Conservation (phyloP, 2,797 vertebrate genomes). For the Oreochromis mossambicus region DNA sequence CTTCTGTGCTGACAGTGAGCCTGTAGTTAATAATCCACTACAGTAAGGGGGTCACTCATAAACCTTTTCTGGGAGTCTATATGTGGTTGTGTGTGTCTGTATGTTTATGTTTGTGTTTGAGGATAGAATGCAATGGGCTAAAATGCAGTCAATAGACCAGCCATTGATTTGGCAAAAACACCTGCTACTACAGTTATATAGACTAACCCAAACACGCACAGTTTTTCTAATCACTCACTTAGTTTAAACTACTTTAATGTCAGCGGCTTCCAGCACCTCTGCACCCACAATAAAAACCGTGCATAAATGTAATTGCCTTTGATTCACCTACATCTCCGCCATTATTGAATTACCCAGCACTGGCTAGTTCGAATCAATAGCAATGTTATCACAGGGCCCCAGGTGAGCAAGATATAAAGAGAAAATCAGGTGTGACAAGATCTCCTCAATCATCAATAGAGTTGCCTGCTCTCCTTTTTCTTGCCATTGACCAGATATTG, state of each 20-base stretch:
- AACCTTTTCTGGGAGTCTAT: background rate
- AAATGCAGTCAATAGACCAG: background rate
- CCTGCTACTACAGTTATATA: background rate
- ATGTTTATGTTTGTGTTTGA: background rate
- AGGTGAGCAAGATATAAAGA: slow-evolving; percentile 64
- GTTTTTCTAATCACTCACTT: slow-evolving; percentile 12
- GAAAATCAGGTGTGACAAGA: slow-evolving; percentile 68
- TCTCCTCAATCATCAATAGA: slow-evolving; percentile 57
- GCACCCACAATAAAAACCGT: background rate
- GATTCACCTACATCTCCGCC: slow-evolving; percentile 29
- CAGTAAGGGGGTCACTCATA: background rate
- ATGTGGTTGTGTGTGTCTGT: background rate
- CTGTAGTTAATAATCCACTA: slow-evolving; percentile 19
- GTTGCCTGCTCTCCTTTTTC: slow-evolving; percentile 51
- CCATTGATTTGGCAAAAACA: background rate
- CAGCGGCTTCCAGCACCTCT: background rate
- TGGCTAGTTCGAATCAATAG: slow-evolving; percentile 56
- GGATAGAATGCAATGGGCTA: background rate
- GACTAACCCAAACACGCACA: background rate
- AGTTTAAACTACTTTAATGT: background rate
- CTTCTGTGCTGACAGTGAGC: background rate
- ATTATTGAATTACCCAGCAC: slow-evolving; percentile 55
- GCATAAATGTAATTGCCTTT: slow-evolving; percentile 43
- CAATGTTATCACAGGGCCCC: slow-evolving; percentile 59
- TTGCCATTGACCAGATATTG: slow-evolving; percentile 56